Conservation (phyloP, 2,797 vertebrate genomes). For the Spinus pinus region DNA sequence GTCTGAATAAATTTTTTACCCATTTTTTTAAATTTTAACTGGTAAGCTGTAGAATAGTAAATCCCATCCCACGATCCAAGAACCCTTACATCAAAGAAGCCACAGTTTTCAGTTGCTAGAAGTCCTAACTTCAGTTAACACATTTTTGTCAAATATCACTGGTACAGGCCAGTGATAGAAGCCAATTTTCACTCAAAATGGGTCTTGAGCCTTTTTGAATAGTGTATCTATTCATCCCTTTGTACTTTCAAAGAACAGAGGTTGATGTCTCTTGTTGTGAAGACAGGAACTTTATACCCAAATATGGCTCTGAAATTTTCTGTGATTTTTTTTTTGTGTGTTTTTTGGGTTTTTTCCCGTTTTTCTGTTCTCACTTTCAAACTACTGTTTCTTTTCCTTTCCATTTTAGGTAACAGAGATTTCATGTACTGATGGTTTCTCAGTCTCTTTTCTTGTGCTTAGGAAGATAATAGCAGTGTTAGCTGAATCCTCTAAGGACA, state of each 20-base stretch:
- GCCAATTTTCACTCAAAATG: neutral
- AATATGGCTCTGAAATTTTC: neutral
- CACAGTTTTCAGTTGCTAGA: neutral
- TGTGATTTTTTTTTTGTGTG: neutral
- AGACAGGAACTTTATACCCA: neutral
- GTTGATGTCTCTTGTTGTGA: neutral
- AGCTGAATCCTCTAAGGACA: neutral
- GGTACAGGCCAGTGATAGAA: neutral
- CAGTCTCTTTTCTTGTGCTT: neutral
- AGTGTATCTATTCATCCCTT: neutral
- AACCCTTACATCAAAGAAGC: neutral
- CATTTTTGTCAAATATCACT: neutral
- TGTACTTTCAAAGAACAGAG: neutral
- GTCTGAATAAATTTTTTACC: neutral
- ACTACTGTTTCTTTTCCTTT: neutral
- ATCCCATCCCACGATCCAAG: neutral
- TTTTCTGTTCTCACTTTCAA: neutral
- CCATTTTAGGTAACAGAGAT: neutral
- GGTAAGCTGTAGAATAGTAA: neutral
- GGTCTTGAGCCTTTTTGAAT: neutral
- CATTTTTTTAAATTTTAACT: neutral
- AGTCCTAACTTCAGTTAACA: neutral
- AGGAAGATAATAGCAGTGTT: neutral
- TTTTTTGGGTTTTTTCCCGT: rapidly evolving
- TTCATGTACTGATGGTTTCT: neutral